Percentiles rank a stretch among this genome's conserved stretches.
phyloP scores from a whole-genome alignment of 2,797 vertebrate species.

The Artibeus jamaicensis region DNA sequence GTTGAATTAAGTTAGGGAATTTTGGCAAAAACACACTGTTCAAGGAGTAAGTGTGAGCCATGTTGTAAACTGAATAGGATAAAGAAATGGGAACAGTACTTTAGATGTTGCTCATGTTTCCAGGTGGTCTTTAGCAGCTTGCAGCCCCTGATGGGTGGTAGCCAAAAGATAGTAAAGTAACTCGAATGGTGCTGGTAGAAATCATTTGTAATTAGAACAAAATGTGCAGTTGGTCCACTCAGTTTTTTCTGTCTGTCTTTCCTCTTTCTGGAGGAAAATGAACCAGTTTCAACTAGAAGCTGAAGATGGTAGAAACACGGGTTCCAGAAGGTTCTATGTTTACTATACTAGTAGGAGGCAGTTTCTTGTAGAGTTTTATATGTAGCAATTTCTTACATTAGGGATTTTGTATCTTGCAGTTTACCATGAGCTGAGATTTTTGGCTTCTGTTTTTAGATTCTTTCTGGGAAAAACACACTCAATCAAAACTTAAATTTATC shows the following conservation, averaged over 20 bases:
- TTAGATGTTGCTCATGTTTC: neutral
- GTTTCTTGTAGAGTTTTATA: slow-evolving; percentile 16
- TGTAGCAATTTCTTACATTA: neutral
- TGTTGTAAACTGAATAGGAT: neutral
- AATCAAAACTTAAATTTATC: slow-evolving; percentile 40
- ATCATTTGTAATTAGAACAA: neutral
- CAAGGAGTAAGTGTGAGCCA: neutral
- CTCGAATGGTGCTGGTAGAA: neutral
- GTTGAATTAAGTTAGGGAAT: neutral
- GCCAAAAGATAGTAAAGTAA: neutral
- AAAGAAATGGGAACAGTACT: neutral
- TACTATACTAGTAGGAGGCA: neutral
- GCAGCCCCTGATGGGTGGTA: neutral
- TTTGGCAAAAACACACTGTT: neutral
- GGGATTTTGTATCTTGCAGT: slow-evolving; percentile 3
- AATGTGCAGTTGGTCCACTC: neutral
- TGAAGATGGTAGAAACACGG: neutral
- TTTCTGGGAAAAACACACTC: slow-evolving; percentile 33
- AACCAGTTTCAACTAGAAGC: neutral
- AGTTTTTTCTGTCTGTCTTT: neutral
- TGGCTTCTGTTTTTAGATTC: slow-evolving; percentile 37
- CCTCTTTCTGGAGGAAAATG: neutral
- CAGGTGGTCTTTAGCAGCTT: neutral
- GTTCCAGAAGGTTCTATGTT: neutral
- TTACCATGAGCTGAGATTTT: slow-evolving; percentile 39